These are phyloP conservation scores for Sialis lutaria DNA, from an alignment of 2,888 invertebrate genomes.

Conservation along the genomic window DNA sequence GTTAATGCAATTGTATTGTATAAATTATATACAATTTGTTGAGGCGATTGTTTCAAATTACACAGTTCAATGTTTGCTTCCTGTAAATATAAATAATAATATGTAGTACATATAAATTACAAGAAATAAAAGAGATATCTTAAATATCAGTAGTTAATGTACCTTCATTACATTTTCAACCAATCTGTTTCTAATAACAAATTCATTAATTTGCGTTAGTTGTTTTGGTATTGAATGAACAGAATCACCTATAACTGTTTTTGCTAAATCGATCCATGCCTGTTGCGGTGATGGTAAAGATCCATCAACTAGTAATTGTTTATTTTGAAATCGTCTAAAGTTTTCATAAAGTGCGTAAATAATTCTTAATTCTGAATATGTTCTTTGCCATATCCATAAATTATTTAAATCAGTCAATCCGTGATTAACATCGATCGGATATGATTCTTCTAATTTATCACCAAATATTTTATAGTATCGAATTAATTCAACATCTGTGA, in stretches of 20 bases:
- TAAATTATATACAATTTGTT: conserved; percentile 65
- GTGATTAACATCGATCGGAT: conserved; percentile 13
- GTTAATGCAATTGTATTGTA: conserved; percentile 66
- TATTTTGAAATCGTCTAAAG: conserved; percentile 40
- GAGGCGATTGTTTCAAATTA: conserved; percentile 56
- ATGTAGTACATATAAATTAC: neutral
- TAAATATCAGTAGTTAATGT: conserved; percentile 12
- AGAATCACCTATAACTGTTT: conserved; percentile 44
- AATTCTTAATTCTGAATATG: conserved; percentile 38
- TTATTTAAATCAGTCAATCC: conserved; percentile 18
- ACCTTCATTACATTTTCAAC: conserved; percentile 52
- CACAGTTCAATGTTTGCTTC: conserved; percentile 50
- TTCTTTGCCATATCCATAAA: conserved; percentile 44
- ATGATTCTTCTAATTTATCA: conserved; percentile 15
- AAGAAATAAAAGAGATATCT: no score
- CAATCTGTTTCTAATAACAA: conserved; percentile 42
- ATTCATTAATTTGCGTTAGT: conserved; percentile 37
- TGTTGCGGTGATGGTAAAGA: conserved; percentile 25
- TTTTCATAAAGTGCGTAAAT: conserved; percentile 49
- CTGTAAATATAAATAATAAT: conserved; percentile 28
- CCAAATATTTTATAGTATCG: conserved; percentile 5
- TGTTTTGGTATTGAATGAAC: conserved; percentile 36
- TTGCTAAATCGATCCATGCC: conserved; percentile 45
- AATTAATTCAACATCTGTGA: neutral
- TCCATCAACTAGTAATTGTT: conserved; percentile 19